phyloP scores from a whole-genome alignment of 2,113 vertebrate species.

The Asarcornis scutulata region DNA sequence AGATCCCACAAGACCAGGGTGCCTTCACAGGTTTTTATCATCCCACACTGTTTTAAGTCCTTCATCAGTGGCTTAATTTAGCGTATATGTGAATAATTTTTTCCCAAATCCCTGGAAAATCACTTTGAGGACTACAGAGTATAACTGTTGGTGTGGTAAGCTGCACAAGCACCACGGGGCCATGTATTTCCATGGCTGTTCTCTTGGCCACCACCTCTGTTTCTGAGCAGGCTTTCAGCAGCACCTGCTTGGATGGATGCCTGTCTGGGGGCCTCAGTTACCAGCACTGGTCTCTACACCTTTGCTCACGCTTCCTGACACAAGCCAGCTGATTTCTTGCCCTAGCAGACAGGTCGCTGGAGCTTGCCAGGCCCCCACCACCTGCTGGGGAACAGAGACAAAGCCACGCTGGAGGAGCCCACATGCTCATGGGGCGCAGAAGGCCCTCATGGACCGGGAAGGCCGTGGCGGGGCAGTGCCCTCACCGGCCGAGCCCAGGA shows the following conservation, averaged over 20 bases:
- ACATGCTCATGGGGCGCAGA: background rate
- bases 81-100: background rate
- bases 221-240: background rate
- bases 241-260: background rate
- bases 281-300: background rate
- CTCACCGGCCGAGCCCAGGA: background rate
- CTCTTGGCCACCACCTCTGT: background rate
- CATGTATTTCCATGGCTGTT: background rate
- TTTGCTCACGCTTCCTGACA: background rate
- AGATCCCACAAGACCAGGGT: background rate
- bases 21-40: background rate
- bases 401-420: background rate
- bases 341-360: background rate
- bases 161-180: background rate
- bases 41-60: background rate
- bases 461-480: background rate
- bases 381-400: background rate
- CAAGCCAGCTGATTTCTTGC: background rate
- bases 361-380: background rate
- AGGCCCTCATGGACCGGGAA: background rate
- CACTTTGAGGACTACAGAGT: background rate
- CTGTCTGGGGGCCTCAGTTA: background rate
- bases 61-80: background rate
- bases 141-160: background rate
- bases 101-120: background rate